Base-by-base conservation (phyloP, 2,888 invertebrate species). In the Campoletis raptor region DNA sequence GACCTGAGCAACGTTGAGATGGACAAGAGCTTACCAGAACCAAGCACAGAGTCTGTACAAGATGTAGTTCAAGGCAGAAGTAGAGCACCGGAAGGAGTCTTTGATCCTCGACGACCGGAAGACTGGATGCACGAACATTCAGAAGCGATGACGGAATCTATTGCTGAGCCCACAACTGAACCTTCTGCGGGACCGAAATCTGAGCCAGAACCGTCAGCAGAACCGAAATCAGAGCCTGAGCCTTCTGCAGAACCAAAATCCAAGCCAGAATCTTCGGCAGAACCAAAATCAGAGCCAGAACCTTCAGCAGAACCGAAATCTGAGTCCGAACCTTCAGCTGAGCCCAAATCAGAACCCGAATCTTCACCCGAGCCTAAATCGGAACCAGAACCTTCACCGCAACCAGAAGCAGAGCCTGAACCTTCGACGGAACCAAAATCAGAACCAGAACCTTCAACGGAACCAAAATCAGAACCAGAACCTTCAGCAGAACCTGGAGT, bases 61-160 rank as follows among this genome's bases (percentile, higher is more conserved):
- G 92, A 92, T 77, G 89, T 88, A 18, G 91, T 92, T 57, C 93
- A 93, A 84, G 94, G 92, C 36, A 92, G 94, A 85, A 93, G 93
- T 67, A 90, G 91, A 73, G 90, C 90, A 21, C 88, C 89, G 8
- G 89, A 90, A 18, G 82, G 66, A 9, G 76, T 78, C 1, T 90
- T 90, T 40, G 87, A 87, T 37, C 87, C 90, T 10, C 73, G 85
- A 73, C 84, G 85, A 61, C 91, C 91, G 24, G 91, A 91, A n/a
- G 89, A 89, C 7, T 82, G 85, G 37, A 89, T 87, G 36, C 89
- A 90, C 48, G 69, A 89, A n/a, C 86, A 88, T 82, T 80, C 81
- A 42, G 90, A 89, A 37, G 40, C 86, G 8, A 52, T 87, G 10
- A 76, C 85, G 21, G 87, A 89, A 57, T 84, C 84, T 9, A 52